Percentiles rank a stretch among this genome's conserved stretches.
phyloP scores from a whole-genome alignment of 2,888 invertebrate genomes.

The Drosophila nigritarsus region DNA sequence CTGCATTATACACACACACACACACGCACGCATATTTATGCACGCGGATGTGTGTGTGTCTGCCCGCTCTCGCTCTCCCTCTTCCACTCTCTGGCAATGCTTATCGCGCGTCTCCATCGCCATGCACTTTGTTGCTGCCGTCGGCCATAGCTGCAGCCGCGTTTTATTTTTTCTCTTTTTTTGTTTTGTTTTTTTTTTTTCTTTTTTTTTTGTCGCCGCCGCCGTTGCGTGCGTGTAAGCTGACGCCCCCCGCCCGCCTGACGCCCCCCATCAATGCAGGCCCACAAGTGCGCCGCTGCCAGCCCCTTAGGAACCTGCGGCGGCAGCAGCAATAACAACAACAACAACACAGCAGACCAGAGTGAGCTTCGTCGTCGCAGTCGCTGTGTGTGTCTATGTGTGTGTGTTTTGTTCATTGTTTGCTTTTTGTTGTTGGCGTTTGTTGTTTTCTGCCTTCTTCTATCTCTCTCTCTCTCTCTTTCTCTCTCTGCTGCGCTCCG shows the following conservation, averaged over 20 bases:
- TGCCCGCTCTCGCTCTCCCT: conserved; percentile 31
- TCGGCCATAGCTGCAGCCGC: conserved; percentile 74
- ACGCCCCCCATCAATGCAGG: conserved; percentile 23
- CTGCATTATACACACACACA: conserved; percentile 68
- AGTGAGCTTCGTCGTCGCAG: conserved; percentile 47
- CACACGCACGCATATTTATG: conserved; percentile 31
- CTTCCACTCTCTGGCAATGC: conserved; percentile 27
- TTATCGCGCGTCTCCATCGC: conserved; percentile 77
- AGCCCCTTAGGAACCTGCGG: conserved; percentile 74
- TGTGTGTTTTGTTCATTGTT: conserved; percentile 74
- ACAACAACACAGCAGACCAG: conserved; percentile 35
- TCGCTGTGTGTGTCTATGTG: conserved; percentile 25
- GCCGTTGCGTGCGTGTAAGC: conserved; percentile 76
- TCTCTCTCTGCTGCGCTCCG: conserved; percentile 26
- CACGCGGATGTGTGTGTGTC: conserved; percentile 27
- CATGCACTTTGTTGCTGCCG: conserved; percentile 76
- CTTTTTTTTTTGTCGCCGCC: conserved; percentile 54
- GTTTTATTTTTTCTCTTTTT: conserved; percentile 41
- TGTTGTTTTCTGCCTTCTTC: conserved; percentile 66
- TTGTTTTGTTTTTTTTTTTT: conserved; percentile 54
- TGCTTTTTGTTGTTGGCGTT: conserved; percentile 77
- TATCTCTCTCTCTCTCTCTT: conserved; percentile 13
- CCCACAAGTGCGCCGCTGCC: conserved; percentile 62
- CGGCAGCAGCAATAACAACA: conserved; percentile 37
- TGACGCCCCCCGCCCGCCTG: conserved; percentile 56